These are phyloP conservation scores for Teleogryllus oceanicus DNA, from an alignment of 2,888 invertebrate species.

Conservation along the genomic window DNA sequence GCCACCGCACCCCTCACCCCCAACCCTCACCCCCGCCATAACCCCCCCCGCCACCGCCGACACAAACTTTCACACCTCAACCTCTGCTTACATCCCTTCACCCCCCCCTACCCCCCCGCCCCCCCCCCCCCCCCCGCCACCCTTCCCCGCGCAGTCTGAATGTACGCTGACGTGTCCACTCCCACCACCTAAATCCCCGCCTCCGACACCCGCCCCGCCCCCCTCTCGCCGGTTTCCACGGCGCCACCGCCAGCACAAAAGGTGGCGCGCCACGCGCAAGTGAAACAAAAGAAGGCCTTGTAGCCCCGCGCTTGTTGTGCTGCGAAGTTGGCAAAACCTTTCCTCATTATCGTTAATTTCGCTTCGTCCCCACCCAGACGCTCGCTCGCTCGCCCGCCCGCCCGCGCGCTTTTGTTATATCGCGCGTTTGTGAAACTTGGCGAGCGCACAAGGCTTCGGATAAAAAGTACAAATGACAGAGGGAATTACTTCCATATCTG, in stretches of 20 bases:
- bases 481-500: not conserved
- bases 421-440: not conserved
- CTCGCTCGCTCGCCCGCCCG: not conserved
- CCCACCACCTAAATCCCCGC: not conserved
- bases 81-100: no score
- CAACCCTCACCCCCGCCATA: no score
- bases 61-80: no score
- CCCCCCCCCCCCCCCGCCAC: no score
- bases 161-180: not conserved
- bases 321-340: not conserved
- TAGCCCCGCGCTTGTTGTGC: not conserved
- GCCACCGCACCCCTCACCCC: no score
- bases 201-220: not conserved
- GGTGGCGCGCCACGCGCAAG: not conserved
- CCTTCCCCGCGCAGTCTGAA: no score
- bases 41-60: no score
- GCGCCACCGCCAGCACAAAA: not conserved
- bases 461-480: not conserved
- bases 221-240: not conserved
- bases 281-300: not conserved
- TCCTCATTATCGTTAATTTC: constrained; percentile 3
- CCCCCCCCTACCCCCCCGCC: no score
- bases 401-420: not conserved
- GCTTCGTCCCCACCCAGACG: not conserved
- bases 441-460: not conserved